These are phyloP conservation scores for Dasysyrphus albostriatus DNA, from an alignment of 2,888 invertebrate genomes.

Conservation along the genomic window DNA sequence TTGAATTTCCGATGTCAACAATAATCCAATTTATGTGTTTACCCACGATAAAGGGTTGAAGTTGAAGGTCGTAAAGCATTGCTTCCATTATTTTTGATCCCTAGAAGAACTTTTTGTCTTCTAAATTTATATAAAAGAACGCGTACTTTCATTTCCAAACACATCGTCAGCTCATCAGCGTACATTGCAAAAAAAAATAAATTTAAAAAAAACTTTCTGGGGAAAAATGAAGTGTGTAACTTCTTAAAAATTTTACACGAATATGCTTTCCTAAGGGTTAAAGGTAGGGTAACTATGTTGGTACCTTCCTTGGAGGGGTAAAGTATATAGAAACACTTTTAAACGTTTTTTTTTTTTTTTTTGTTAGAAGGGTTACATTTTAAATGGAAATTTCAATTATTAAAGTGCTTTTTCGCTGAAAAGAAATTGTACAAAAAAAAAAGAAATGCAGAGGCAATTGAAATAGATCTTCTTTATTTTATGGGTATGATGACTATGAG, in stretches of 20 bases:
- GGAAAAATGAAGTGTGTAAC: constrained; percentile 18
- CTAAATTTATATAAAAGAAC: neutral
- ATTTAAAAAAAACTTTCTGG: neutral
- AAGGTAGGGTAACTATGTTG: neutral
- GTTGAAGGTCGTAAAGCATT: constrained; percentile 37
- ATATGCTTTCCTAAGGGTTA: neutral
- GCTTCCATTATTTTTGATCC: constrained; percentile 39
- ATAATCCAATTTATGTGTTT: constrained; percentile 53
- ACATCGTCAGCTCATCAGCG: constrained; percentile 13
- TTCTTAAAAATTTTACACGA: constrained; percentile 16
- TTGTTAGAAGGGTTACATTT: constrained; percentile 50
- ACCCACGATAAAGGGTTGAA: constrained; percentile 46
- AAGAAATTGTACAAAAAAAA: constrained; percentile 8
- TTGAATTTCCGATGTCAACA: constrained; percentile 64
- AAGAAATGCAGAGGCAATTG: constrained; percentile 21
- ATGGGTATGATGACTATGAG: neutral
- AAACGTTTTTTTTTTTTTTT: constrained; percentile 16
- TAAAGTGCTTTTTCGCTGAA: constrained; percentile 28
- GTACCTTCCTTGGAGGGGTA: neutral
- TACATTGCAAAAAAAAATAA: neutral
- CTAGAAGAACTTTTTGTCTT: constrained; percentile 9
- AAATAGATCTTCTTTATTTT: constrained; percentile 23
- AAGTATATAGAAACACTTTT: neutral
- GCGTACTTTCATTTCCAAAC: neutral
- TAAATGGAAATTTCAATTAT: constrained; percentile 52